A percentile compares a stretch with the other conserved stretches of the same genome.
Evolutionary conservation across 1,140 invertebrate species (phyloP).

Genomic region (Maniola jurtina): DNA sequence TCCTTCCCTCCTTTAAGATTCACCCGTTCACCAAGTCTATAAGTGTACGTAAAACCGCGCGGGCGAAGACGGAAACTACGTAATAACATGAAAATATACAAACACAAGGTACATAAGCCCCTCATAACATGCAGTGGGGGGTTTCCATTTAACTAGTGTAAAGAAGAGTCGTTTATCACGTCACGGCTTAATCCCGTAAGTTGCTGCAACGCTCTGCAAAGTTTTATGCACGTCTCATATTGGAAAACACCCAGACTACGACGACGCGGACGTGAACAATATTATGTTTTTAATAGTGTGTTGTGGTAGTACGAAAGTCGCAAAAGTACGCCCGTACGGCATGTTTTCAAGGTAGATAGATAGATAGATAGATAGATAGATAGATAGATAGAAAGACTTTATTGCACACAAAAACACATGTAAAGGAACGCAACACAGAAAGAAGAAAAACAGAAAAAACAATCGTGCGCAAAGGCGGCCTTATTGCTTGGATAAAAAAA

Average conservation of each 20-base stretch:
- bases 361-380: too few species aligned
- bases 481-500: too few species aligned
- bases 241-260: not conserved
- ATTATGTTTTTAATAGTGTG: not conserved
- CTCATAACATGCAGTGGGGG: slow-evolving; percentile 11
- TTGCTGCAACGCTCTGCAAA: slow-evolving; percentile 7
- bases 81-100: slow-evolving; percentile 2
- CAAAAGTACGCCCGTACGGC: too few species aligned
- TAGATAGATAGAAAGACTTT: too few species aligned
- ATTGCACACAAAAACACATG: too few species aligned
- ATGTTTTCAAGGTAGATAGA: too few species aligned
- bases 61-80: slow-evolving; percentile 20
- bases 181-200: slow-evolving; percentile 40
- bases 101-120: not conserved
- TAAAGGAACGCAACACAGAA: too few species aligned
- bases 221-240: slow-evolving; percentile 7
- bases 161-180: slow-evolving; percentile 42
- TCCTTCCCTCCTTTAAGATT: too few species aligned
- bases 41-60: not conserved
- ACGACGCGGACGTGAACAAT: not conserved
- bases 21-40: too few species aligned
- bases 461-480: too few species aligned
- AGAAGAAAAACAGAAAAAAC: too few species aligned
- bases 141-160: slow-evolving; percentile 28
- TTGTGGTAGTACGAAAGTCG: not conserved